These are phyloP conservation scores for Myotis myotis DNA, from an alignment of 2,797 vertebrate species.

Conservation along the genomic window DNA sequence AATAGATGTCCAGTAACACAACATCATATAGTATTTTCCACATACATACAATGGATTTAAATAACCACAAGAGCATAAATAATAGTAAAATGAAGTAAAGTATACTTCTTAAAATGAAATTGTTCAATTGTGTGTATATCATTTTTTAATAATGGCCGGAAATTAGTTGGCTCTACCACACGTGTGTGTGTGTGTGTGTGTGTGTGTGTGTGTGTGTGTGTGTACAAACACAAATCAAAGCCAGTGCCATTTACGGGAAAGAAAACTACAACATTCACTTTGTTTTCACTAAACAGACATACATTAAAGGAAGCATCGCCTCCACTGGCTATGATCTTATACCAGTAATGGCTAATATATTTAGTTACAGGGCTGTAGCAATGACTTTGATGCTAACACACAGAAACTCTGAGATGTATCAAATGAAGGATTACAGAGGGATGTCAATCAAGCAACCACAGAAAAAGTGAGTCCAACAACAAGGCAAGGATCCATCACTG, in stretches of 20 bases:
- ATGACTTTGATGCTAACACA: background rate
- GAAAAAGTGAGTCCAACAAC: background rate
- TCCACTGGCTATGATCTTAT: background rate
- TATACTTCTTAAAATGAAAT: conserved; percentile 1
- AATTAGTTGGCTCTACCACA: background rate
- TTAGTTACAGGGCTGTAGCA: background rate
- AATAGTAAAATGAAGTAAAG: background rate
- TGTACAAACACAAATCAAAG: background rate
- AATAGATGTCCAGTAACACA: background rate
- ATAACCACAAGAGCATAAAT: background rate
- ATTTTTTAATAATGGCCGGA: conserved; percentile 21
- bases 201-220: background rate
- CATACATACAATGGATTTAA: background rate
- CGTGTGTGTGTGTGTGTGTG: background rate
- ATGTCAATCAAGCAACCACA: background rate
- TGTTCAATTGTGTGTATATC: conserved; percentile 5
- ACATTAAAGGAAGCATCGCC: background rate
- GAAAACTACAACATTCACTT: background rate
- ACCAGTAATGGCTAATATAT: background rate
- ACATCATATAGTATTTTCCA: background rate
- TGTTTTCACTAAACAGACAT: background rate
- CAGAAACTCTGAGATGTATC: background rate
- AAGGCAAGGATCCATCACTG: background rate
- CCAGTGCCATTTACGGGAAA: background rate
- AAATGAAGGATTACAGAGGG: background rate